Percentiles rank a stretch among this genome's conserved stretches.
phyloP scores from a whole-genome alignment of 2,888 invertebrate genomes.

The Clepsis dumicolana region DNA sequence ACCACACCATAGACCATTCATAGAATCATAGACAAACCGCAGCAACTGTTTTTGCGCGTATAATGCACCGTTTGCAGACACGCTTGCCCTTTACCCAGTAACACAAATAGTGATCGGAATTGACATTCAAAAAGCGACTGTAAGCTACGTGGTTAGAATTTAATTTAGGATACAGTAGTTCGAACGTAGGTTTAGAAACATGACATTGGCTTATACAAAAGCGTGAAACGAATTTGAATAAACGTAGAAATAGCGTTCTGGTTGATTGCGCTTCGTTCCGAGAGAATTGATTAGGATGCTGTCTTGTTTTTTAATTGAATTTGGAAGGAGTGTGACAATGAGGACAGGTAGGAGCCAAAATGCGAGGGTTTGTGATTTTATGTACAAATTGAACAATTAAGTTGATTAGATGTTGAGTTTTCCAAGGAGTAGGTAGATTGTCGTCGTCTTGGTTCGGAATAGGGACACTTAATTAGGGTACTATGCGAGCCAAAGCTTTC shows the following conservation, averaged over 20 bases:
- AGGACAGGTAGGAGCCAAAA: background rate
- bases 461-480: no score
- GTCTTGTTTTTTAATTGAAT: slow-evolving; percentile 38
- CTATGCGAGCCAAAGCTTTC: no score
- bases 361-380: background rate
- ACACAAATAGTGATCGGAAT: slow-evolving; percentile 66
- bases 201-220: slow-evolving; percentile 75
- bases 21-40: slow-evolving; percentile 58
- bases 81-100: slow-evolving; percentile 82
- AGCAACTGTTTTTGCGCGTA: slow-evolving; percentile 55
- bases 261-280: slow-evolving; percentile 34
- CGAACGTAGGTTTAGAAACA: slow-evolving; percentile 64
- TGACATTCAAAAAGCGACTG: slow-evolving; percentile 53
- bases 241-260: slow-evolving; percentile 30
- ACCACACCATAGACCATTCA: slow-evolving; percentile 52
- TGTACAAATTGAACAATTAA: no score
- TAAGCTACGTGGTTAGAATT: slow-evolving; percentile 50
- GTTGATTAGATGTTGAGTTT: background rate
- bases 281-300: slow-evolving; percentile 40
- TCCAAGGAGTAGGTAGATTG: no score
- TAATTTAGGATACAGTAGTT: slow-evolving; percentile 49
- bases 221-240: slow-evolving; percentile 67
- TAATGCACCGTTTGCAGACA: slow-evolving; percentile 55
- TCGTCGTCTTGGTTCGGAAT: no score
- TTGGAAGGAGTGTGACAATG: slow-evolving; percentile 19